Evolutionary conservation across 2,797 vertebrate species (phyloP).

Genomic region (Otolemur crassicaudatus): DNA sequence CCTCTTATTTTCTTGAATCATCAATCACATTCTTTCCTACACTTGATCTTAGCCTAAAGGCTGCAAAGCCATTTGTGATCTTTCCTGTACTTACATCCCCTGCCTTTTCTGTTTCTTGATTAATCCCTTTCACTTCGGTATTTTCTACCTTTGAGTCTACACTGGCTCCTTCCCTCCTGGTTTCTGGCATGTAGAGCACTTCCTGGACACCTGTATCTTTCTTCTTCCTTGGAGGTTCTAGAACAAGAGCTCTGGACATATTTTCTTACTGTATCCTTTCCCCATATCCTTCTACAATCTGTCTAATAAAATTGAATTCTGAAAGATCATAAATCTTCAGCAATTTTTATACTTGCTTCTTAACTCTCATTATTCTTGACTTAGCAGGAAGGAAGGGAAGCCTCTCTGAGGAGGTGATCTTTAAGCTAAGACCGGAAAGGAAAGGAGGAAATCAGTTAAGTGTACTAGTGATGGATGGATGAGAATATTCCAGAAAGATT

Average conservation of each 20-base stretch:
- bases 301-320: neutral
- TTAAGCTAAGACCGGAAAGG: neutral
- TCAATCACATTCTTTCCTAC: neutral
- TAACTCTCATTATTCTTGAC: neutral
- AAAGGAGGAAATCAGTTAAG: neutral
- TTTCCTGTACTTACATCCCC: neutral
- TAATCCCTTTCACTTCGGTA: neutral
- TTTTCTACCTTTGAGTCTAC: neutral
- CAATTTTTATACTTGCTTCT: neutral
- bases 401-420: neutral
- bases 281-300: neutral
- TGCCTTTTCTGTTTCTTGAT: neutral
- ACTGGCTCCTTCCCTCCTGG: neutral
- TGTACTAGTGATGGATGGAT: neutral
- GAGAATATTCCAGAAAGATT: neutral
- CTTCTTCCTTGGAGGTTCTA: neutral
- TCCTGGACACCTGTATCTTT: neutral
- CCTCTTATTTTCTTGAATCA: neutral
- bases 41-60: neutral
- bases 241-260: neutral
- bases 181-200: neutral
- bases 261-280: neutral
- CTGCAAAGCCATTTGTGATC: neutral
- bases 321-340: neutral
- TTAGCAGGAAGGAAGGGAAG: neutral